Percentiles rank a stretch among this genome's conserved stretches.
phyloP scores from a whole-genome alignment of 2,113 vertebrate genomes.

The Dascyllus trimaculatus region DNA sequence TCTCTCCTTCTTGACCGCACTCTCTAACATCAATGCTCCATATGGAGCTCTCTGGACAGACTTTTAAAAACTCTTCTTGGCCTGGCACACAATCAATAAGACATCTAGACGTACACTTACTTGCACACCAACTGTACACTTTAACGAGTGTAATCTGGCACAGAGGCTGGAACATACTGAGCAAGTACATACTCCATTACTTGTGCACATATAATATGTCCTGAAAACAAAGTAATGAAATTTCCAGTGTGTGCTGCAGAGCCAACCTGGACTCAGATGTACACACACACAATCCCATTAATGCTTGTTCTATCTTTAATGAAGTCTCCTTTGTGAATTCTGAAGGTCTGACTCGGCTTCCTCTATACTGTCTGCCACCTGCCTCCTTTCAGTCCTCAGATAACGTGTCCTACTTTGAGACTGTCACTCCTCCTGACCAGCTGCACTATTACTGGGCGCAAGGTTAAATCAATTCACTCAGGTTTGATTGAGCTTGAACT shows the following conservation, averaged over 20 bases:
- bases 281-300: constrained; percentile 6
- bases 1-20: constrained; percentile 73
- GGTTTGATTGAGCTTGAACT: background rate
- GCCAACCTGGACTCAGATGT: constrained; percentile 2
- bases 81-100: constrained; percentile 76
- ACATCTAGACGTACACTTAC: constrained; percentile 58
- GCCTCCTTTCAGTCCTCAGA: constrained; percentile 54
- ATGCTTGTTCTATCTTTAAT: constrained; percentile 66
- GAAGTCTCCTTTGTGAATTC: constrained; percentile 61
- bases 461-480: background rate
- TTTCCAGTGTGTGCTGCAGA: constrained; percentile 43
- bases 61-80: constrained; percentile 68
- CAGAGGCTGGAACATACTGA: constrained; percentile 54
- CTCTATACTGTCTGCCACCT: constrained; percentile 56
- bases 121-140: constrained; percentile 42
- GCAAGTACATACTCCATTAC: constrained; percentile 41
- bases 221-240: constrained; percentile 56
- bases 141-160: constrained; percentile 56
- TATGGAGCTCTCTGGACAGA: constrained; percentile 75
- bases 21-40: constrained; percentile 82
- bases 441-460: background rate
- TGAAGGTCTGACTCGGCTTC: constrained; percentile 22
- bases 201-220: constrained; percentile 22
- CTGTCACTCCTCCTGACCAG: constrained; percentile 10
- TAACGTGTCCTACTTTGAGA: constrained; percentile 49